A percentile compares a stretch with the other conserved stretches of the same genome.
phyloP scores from a whole-genome alignment of 2,888 invertebrate genomes.

The Drosophila birchii region DNA sequence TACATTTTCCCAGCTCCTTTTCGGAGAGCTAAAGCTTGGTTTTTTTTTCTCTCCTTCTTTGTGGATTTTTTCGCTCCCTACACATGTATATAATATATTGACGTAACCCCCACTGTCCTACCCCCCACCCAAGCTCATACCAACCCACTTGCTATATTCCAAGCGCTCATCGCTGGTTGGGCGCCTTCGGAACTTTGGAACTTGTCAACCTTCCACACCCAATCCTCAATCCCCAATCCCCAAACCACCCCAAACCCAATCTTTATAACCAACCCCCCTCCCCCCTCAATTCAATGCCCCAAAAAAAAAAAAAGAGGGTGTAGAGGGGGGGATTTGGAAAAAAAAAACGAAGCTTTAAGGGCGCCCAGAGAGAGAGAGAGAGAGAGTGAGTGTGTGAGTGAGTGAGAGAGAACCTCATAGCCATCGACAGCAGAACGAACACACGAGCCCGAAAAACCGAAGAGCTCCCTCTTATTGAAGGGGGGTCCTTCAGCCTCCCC shows the following conservation, averaged over 20 bases:
- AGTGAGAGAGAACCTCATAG: slow-evolving; percentile 16
- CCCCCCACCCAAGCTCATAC: not conserved
- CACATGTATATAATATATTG: slow-evolving; percentile 66
- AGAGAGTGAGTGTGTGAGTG: slow-evolving; percentile 26
- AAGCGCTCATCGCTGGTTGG: slow-evolving; percentile 70
- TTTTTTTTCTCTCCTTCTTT: slow-evolving; percentile 18
- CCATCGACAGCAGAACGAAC: slow-evolving; percentile 45
- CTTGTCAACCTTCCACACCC: slow-evolving; percentile 72
- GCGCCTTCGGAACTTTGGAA: slow-evolving; percentile 62
- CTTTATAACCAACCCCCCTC: slow-evolving; percentile 10
- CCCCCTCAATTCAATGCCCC: slow-evolving; percentile 67
- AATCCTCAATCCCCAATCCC: slow-evolving; percentile 28
- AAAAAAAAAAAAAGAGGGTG: slow-evolving; percentile 28
- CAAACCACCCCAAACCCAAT: slow-evolving; percentile 23
- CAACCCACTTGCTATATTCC: slow-evolving; percentile 1
- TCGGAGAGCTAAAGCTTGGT: slow-evolving; percentile 12
- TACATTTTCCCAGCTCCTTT: slow-evolving; percentile 55
- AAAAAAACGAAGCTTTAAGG: slow-evolving; percentile 43
- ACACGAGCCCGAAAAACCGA: slow-evolving; percentile 42
- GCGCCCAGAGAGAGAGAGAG: slow-evolving; percentile 23
- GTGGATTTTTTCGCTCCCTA: slow-evolving; percentile 42
- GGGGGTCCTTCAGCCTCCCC: slow-evolving; percentile 17
- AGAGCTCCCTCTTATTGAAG: slow-evolving; percentile 23
- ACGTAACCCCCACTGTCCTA: slow-evolving; percentile 35
- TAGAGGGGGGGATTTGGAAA: not conserved